These are phyloP conservation scores for Oreocharis arfaki DNA, from an alignment of 2,113 vertebrate species.

Conservation along the genomic window DNA sequence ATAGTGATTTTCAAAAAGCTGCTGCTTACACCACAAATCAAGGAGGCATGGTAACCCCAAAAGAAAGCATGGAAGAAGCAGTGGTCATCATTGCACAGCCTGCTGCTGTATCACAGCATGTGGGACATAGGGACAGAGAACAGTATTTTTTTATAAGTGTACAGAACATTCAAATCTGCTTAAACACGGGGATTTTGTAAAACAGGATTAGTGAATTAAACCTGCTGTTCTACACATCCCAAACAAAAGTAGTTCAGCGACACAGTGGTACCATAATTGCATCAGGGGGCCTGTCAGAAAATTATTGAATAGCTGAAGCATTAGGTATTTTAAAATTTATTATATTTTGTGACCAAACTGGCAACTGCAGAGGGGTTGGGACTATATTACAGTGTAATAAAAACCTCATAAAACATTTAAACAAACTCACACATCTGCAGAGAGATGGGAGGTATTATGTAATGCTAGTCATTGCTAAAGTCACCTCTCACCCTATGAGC, in stretches of 20 bases:
- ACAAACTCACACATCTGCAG: slow-evolving; percentile 71
- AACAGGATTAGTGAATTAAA: not conserved
- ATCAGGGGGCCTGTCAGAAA: slow-evolving; percentile 23
- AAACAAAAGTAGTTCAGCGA: not conserved
- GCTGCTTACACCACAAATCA: not conserved
- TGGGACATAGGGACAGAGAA: not conserved
- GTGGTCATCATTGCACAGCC: not conserved
- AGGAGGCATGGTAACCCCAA: not conserved
- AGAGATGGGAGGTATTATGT: slow-evolving; percentile 74
- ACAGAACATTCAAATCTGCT: not conserved
- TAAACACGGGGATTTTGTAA: not conserved
- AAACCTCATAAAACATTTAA: slow-evolving; percentile 70
- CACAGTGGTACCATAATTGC: not conserved
- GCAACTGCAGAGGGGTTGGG: slow-evolving; percentile 55
- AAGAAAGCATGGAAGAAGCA: not conserved
- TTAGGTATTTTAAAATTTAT: slow-evolving; percentile 64
- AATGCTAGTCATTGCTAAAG: slow-evolving; percentile 63
- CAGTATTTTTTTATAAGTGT: not conserved
- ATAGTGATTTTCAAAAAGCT: not conserved
- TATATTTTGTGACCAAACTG: slow-evolving; percentile 60
- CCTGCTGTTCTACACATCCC: not conserved
- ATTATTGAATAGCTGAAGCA: slow-evolving; percentile 52
- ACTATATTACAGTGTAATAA: slow-evolving; percentile 61
- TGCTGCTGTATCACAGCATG: not conserved
- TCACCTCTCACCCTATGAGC: slow-evolving; percentile 59